phyloP scores from a whole-genome alignment of 2,113 vertebrate species.

The Opisthocomus hoazin region DNA sequence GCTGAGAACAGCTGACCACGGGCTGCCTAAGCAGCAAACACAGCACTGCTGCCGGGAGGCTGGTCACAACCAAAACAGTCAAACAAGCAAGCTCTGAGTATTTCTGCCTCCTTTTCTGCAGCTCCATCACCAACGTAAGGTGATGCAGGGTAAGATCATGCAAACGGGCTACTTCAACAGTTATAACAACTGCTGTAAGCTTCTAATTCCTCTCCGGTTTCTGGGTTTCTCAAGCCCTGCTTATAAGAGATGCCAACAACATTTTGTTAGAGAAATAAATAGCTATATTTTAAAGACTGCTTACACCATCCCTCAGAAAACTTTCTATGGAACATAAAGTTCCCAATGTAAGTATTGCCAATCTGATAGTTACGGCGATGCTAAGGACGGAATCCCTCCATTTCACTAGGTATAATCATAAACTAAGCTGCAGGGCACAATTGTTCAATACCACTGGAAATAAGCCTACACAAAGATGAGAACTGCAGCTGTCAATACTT shows the following conservation, averaged over 20 bases:
- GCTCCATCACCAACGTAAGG: background rate
- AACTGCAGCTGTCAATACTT: background rate
- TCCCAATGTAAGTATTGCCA: background rate
- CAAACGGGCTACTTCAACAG: background rate
- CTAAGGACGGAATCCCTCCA: background rate
- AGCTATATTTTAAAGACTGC: background rate
- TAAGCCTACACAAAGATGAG: background rate
- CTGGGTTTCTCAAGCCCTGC: background rate
- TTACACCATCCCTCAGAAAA: background rate
- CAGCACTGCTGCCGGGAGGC: background rate
- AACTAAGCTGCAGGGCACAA: background rate
- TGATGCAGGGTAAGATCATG: background rate
- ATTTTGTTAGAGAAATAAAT: background rate
- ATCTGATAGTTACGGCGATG: background rate
- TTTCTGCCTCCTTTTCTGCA: background rate
- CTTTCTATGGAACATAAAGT: background rate
- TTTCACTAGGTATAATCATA: background rate
- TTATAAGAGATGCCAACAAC: background rate
- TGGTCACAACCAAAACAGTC: background rate
- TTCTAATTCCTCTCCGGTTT: background rate
- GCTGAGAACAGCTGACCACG: background rate
- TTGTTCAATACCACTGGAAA: background rate
- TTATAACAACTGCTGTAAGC: background rate
- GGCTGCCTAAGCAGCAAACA: background rate
- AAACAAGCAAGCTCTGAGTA: background rate